Evolutionary conservation across 2,888 invertebrate species (phyloP).

Genomic region (Lamellibrachia columna): DNA sequence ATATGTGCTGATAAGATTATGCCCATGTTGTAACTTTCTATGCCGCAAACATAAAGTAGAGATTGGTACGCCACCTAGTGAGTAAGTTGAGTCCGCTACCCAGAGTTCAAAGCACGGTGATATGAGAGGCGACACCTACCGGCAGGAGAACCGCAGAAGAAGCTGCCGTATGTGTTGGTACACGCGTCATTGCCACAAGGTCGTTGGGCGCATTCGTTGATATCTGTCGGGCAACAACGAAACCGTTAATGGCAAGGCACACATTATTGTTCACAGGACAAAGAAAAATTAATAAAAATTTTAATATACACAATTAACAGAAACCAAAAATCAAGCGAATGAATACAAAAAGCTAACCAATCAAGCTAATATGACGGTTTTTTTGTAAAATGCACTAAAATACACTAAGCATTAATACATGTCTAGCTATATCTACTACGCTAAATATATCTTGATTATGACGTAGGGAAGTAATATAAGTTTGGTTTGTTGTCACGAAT

Average conservation of each 20-base stretch:
- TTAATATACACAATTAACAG: not conserved
- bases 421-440: not conserved
- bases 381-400: no score
- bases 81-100: not conserved
- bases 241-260: not conserved
- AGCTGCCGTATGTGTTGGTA: not conserved
- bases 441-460: not conserved
- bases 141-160: not conserved
- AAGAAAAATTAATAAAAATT: not conserved
- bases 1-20: not conserved
- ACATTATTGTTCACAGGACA: not conserved
- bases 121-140: constrained; percentile 1
- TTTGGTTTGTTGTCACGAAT: not conserved
- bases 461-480: not conserved
- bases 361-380: not conserved
- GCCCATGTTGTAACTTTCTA: not conserved
- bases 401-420: no score
- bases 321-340: not conserved
- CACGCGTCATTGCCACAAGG: not conserved
- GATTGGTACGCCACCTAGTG: not conserved
- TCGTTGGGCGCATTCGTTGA: not conserved
- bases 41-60: not conserved
- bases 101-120: not conserved
- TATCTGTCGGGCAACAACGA: not conserved
- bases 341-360: not conserved